phyloP scores from a whole-genome alignment of 1,140 invertebrate genomes.

The Hermetia illucens region DNA sequence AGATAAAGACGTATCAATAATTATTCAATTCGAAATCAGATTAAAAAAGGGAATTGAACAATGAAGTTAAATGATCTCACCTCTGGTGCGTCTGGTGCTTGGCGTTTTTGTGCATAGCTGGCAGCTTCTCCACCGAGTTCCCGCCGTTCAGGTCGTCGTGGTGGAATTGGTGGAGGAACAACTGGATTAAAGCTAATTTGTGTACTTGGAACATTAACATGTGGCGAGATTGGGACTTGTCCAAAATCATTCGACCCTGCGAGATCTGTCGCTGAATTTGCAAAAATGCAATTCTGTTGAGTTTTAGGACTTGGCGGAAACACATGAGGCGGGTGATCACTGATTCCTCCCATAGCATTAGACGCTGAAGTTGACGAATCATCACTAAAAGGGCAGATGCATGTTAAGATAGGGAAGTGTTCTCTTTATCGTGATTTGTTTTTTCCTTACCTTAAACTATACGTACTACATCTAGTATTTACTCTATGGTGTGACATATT shows the following conservation, averaged over 20 bases:
- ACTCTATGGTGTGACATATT: neutral
- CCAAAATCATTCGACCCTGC: neutral
- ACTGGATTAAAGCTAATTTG: constrained; percentile 19
- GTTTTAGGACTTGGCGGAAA: neutral
- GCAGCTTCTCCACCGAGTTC: constrained; percentile 11
- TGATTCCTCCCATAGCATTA: no score
- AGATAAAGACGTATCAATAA: neutral
- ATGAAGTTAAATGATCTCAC: constrained; percentile 12
- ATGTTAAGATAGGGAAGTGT: no score
- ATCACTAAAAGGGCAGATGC: no score
- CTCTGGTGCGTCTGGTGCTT: constrained; percentile 28
- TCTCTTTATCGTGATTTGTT: no score
- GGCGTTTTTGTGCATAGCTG: constrained; percentile 26
- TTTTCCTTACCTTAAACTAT: neutral
- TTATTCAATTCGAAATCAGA: neutral
- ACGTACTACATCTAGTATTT: neutral
- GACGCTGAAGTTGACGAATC: no score
- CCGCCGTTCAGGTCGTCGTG: constrained; percentile 22
- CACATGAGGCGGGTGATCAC: neutral
- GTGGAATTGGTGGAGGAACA: constrained; percentile 25
- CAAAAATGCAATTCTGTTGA: neutral
- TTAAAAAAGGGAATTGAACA: neutral
- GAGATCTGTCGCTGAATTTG: neutral
- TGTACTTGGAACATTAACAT: constrained; percentile 28
- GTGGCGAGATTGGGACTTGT: constrained; percentile 26